Evolutionary conservation across 2,888 invertebrate species (phyloP), one percentile per base, ranked within the genome.

Genomic region (Drosophila ochracea): DNA sequence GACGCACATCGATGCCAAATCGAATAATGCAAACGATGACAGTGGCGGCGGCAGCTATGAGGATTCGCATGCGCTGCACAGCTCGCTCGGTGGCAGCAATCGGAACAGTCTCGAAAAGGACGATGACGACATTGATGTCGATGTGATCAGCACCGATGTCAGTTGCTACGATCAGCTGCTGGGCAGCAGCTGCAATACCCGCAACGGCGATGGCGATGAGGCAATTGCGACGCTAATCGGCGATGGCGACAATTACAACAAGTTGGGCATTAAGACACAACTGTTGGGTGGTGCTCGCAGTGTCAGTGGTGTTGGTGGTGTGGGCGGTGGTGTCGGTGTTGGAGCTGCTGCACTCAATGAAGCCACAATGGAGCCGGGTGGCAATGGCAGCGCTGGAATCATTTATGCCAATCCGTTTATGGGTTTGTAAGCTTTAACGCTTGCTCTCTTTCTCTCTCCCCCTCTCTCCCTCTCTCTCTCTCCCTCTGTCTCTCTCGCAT

Each of bases 371-470:
- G 68, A 68, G 68, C 21, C 68, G 21, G 41, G 39, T 35, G 76
- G 81, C 60, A 84, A 91, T 88, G 84, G 69, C 68, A 84, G 82
- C 81, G 91, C 84, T 79, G 93, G 93, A 84, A 92, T 93, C 68
- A 93, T 93, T 75, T 93, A 93, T 91, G 92, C 93, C 92, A 93
- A 93, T 93, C 93, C 93, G 55, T 93, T 93, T 83, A 91, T 93
- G 92, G 93, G 93, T 93, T 93, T 92, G 93, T 93, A 93, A 64
- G 68, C 60, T 68, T 39, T 67, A 58, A 54, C 52, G 64, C 66
- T 60, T 57, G 49, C 75, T 52, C 25, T 50, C 41, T 47, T 19
- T 25, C 30, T 58, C 31, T 58, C 21, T 25, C 21, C 11, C 33
- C 19, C 13, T 25, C 28, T 13, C 37, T 9, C 28, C n/a, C 13